phyloP scores from a whole-genome alignment of 1,140 invertebrate genomes.

The Trichogramma pretiosum region DNA sequence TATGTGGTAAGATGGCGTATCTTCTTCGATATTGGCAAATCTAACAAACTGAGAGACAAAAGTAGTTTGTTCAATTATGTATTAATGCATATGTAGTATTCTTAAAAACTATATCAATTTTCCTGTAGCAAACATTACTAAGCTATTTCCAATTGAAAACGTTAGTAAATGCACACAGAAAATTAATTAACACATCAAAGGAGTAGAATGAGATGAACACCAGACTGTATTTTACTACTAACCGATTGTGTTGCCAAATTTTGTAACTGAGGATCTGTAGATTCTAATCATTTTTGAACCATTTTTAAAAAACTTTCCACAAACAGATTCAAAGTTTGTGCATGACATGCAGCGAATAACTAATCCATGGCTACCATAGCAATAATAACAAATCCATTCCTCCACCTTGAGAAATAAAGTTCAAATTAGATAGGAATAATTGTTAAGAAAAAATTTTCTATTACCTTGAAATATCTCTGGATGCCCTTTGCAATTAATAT shows the following conservation, averaged over 20 bases:
- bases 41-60: slow-evolving; percentile 80
- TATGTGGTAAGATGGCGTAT: slow-evolving; percentile 96
- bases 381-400: slow-evolving; percentile 73
- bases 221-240: slow-evolving; percentile 43
- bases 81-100: slow-evolving; percentile 24
- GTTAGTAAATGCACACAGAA: too few relatives aligned
- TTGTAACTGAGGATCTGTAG: slow-evolving; percentile 87
- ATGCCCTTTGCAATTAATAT: slow-evolving; percentile 88
- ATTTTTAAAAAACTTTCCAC: slow-evolving; percentile 97
- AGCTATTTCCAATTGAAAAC: slow-evolving; percentile 8
- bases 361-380: slow-evolving; percentile 98
- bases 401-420: slow-evolving; percentile 23
- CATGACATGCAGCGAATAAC: slow-evolving; percentile 85
- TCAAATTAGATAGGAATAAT: too few relatives aligned
- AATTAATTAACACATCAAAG: too few relatives aligned
- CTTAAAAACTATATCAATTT: not conserved
- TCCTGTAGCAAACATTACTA: slow-evolving; percentile 20
- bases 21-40: slow-evolving; percentile 98
- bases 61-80: slow-evolving; percentile 39
- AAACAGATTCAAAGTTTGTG: slow-evolving; percentile 94
- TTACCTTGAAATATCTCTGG: slow-evolving; percentile 82
- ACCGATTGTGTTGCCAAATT: slow-evolving; percentile 90
- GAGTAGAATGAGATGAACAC: too few relatives aligned
- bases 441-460: slow-evolving; percentile 28
- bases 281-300: slow-evolving; percentile 95